A percentile compares a stretch with the other conserved stretches of the same genome.
These are phyloP conservation scores for Chaetophractus vellerosus DNA, from an alignment of 2,797 vertebrate species.

Conservation along the genomic window DNA sequence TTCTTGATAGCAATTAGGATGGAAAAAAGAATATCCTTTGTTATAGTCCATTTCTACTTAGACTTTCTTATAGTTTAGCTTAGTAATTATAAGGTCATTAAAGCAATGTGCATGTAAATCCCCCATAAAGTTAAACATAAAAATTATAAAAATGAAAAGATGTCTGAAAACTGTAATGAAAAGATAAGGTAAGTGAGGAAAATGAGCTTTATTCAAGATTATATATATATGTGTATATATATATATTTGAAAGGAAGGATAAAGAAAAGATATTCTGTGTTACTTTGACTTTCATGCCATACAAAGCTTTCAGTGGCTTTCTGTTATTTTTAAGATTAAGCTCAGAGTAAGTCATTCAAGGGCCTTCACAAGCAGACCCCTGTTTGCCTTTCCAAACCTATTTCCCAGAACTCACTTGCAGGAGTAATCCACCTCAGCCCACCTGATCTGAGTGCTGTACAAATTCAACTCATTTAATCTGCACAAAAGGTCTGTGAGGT, in stretches of 20 bases:
- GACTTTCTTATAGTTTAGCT: constrained; percentile 37
- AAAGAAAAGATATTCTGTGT: not conserved
- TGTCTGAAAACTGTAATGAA: not conserved
- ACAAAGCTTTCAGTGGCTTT: not conserved
- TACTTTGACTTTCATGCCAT: not conserved
- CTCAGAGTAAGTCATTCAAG: not conserved
- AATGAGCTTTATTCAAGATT: not conserved
- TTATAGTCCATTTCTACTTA: constrained; percentile 53
- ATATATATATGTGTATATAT: not conserved
- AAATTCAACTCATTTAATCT: not conserved
- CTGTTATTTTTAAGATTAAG: not conserved
- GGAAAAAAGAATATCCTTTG: constrained; percentile 77
- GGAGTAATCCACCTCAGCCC: not conserved
- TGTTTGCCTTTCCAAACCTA: not conserved
- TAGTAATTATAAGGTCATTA: constrained; percentile 30
- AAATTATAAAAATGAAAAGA: constrained; percentile 29
- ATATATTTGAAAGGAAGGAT: not conserved
- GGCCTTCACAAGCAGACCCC: not conserved
- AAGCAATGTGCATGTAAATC: not conserved
- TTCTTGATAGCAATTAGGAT: constrained; percentile 75
- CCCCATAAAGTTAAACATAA: constrained; percentile 48
- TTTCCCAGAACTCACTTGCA: not conserved
- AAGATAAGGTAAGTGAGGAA: not conserved
- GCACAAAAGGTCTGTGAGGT: not conserved
- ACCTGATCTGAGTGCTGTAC: not conserved